These are phyloP conservation scores for Pogoniulus pusillus DNA, from an alignment of 2,797 vertebrate species.

Conservation along the genomic window DNA sequence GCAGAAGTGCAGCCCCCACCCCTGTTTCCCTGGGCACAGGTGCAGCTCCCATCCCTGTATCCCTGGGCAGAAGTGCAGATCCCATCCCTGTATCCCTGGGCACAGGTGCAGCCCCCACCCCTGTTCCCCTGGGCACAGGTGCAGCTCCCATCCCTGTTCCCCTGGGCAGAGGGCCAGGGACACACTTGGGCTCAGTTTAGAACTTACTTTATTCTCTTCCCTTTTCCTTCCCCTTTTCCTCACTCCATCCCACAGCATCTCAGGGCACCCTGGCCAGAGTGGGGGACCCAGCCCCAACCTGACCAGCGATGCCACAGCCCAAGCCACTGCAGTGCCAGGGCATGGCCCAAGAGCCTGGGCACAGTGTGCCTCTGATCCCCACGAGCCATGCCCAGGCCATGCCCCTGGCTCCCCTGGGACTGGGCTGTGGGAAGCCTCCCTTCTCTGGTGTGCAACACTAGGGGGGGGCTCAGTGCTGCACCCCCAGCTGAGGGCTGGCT, in stretches of 20 bases:
- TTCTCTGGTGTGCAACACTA: not conserved
- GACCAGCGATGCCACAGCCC: not conserved
- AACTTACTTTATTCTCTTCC: not conserved
- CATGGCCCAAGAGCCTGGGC: not conserved
- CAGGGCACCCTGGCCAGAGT: not conserved
- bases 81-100: no score
- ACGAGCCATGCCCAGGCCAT: fast-evolving
- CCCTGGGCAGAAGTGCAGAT: not conserved
- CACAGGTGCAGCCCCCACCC: no score
- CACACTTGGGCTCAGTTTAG: fast-evolving
- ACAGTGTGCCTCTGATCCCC: not conserved
- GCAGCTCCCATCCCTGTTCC: not conserved
- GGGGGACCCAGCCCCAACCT: not conserved
- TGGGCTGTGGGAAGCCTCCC: not conserved
- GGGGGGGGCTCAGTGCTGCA: not conserved
- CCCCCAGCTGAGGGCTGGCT: not conserved
- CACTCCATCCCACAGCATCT: not conserved
- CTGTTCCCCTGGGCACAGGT: not conserved
- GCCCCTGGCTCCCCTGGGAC: fast-evolving
- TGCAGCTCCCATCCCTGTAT: not conserved
- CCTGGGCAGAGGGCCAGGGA: not conserved
- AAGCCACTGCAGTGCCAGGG: not conserved
- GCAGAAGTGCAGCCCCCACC: not conserved
- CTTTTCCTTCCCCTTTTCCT: not conserved
- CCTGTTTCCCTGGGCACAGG: not conserved